A percentile compares a stretch with the other conserved stretches of the same genome.
phyloP scores from a whole-genome alignment of 2,113 vertebrate species.

The Brachypodius melanocephalos region DNA sequence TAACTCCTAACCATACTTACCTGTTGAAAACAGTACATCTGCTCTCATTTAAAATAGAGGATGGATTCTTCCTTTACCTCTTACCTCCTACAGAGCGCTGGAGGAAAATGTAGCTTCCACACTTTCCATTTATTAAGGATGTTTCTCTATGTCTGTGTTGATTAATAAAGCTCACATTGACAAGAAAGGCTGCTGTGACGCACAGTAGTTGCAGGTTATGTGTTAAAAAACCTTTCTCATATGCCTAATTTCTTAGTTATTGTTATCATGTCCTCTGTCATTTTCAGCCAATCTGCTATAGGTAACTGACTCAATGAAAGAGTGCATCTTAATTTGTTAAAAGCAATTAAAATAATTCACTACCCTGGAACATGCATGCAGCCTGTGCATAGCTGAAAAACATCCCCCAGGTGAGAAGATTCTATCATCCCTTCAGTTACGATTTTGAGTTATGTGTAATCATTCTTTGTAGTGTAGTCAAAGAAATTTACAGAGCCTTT shows the following conservation, averaged over 20 bases:
- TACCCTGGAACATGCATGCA: not conserved
- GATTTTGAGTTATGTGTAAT: not conserved
- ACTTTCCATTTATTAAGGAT: not conserved
- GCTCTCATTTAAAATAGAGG: not conserved
- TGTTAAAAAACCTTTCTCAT: not conserved
- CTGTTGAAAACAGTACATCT: not conserved
- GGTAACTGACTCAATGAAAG: not conserved
- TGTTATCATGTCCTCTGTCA: not conserved
- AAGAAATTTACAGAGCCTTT: not conserved
- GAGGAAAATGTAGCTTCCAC: not conserved
- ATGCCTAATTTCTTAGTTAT: constrained; percentile 7
- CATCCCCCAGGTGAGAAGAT: not conserved
- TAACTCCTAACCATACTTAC: not conserved
- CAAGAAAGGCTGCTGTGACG: not conserved
- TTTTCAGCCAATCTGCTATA: constrained; percentile 18
- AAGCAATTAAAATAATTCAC: constrained; percentile 39
- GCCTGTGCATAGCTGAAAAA: not conserved
- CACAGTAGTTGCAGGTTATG: not conserved
- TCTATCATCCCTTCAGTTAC: not conserved
- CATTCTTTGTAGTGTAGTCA: not conserved
- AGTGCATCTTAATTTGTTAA: constrained; percentile 17
- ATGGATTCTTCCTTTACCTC: not conserved
- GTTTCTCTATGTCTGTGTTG: not conserved
- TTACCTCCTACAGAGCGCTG: not conserved
- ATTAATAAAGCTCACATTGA: constrained; percentile 21